A percentile compares a stretch with the other conserved stretches of the same genome.
Evolutionary conservation across 2,888 invertebrate genomes (phyloP).

Genomic region (Drosophila suboccidentalis): DNA sequence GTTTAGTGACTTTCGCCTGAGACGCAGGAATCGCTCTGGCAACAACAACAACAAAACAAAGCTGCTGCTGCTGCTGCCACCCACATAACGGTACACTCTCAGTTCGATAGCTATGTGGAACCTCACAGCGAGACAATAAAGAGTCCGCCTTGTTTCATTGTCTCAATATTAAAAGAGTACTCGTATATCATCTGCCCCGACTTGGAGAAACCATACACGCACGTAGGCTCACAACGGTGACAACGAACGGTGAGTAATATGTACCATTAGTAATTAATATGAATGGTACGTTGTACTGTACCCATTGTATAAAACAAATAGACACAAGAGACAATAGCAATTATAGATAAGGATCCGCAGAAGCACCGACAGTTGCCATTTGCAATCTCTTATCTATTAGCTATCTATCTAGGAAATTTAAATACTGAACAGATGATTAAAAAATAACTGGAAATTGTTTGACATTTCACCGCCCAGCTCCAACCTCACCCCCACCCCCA

Average conservation of each 20-base stretch:
- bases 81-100: conserved; percentile 20
- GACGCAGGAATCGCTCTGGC: conserved; percentile 50
- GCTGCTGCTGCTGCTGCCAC: conserved; percentile 17
- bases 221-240: conserved; percentile 12
- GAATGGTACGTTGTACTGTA: conserved; percentile 12
- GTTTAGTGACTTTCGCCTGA: conserved; percentile 72
- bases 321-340: conserved; percentile 4
- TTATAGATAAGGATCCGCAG: conserved; percentile 40
- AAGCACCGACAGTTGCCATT: conserved; percentile 22
- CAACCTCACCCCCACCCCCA: neutral
- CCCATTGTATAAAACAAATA: conserved; percentile 38
- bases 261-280: conserved; percentile 58
- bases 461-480: neutral
- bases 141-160: conserved; percentile 49
- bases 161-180: conserved; percentile 19
- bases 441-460: neutral
- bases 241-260: conserved; percentile 64
- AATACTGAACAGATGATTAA: neutral
- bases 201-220: conserved; percentile 15
- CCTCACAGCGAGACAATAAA: conserved; percentile 62
- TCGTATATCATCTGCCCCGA: neutral
- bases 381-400: conserved; percentile 29
- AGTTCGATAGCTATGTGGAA: conserved; percentile 25
- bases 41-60: conserved; percentile 42
- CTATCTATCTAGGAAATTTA: conserved; percentile 26